Base-by-base conservation (phyloP, 2,888 invertebrate genomes). In the Dichetophora obliterata region DNA sequence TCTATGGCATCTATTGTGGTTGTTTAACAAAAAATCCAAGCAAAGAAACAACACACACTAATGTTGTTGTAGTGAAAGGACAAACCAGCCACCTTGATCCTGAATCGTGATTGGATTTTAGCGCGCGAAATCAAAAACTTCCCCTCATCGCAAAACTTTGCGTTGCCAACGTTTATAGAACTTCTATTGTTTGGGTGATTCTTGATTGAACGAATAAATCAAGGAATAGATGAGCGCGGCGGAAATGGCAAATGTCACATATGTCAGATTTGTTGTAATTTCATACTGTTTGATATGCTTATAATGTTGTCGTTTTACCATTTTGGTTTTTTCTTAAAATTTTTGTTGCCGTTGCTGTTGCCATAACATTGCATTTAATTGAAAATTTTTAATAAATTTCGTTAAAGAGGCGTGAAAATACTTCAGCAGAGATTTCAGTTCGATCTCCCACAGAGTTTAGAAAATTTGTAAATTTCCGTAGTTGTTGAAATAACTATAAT, bases 381-480 rank as follows among this genome's bases (percentile, higher is more conserved):
- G 27, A 14, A 54, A 70, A 70, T 57, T 52, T 52, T 84, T 79
- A 84, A 83, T 86, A 84, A 84, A 86, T 78, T 81, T 79, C 82
- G 85, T 84, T 84, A 83, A 86, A 83, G 86, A 85, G 85, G 85
- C 85, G 85, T 86, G 84, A 86, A 85, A 85, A 82, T 82, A 81
- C 81, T 81, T 81, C 82, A 81, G 79, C 81, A 81, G 78, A 34
- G 34, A 82, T 80, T 81, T 79, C 78, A 69, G 24, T 65, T 68
- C 5, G 43, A 69, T 85, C 80, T 75, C 82, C 81, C 78, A 83
- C 81, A 79, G 83, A 31, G 83, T 75, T 75, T 76, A 63, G 59
- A 69, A 59, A 57, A 24, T 77, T 71, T 65, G 57, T 59, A 22
- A 22, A 14, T 37, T 65, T 19, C n/a, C n/a, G 16, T 31, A 34